A percentile compares a stretch with the other conserved stretches of the same genome.
Evolutionary conservation across 2,113 vertebrate species (phyloP).

Genomic region (Butastur rufipennis): DNA sequence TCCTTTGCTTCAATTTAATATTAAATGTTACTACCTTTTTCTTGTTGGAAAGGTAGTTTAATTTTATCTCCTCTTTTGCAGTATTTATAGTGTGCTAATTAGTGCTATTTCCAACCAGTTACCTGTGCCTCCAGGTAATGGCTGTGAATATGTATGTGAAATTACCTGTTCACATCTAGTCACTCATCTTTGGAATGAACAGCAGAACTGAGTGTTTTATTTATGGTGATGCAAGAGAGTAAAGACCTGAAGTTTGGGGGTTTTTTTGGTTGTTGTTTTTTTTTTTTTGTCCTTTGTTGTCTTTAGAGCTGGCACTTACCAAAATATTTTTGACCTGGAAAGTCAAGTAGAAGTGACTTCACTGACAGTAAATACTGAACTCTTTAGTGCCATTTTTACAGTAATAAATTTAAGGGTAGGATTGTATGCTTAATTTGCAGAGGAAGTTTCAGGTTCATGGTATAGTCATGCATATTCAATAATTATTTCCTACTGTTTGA

Average conservation of each 20-base stretch:
- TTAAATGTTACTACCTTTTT: background rate
- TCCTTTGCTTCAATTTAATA: background rate
- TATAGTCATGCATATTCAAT: background rate
- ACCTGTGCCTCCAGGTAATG: background rate
- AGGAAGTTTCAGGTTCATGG: background rate
- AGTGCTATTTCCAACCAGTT: background rate
- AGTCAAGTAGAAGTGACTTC: background rate
- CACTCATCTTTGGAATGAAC: background rate
- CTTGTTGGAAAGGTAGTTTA: background rate
- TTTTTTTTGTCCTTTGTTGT: background rate
- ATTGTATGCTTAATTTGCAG: background rate
- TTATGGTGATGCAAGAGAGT: background rate
- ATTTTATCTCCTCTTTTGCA: background rate
- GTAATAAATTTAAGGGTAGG: background rate
- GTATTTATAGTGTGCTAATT: background rate
- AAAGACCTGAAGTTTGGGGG: background rate
- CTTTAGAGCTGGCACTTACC: background rate
- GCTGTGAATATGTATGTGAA: background rate
- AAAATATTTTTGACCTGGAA: background rate
- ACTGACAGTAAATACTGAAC: background rate
- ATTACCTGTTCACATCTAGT: background rate
- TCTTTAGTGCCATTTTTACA: background rate
- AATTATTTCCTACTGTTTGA: background rate
- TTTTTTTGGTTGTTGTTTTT: background rate
- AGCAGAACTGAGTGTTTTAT: background rate